Evolutionary conservation across 2,113 vertebrate species (phyloP), one percentile per base, ranked within the genome.

Genomic region (Rhagologus leucostigma): DNA sequence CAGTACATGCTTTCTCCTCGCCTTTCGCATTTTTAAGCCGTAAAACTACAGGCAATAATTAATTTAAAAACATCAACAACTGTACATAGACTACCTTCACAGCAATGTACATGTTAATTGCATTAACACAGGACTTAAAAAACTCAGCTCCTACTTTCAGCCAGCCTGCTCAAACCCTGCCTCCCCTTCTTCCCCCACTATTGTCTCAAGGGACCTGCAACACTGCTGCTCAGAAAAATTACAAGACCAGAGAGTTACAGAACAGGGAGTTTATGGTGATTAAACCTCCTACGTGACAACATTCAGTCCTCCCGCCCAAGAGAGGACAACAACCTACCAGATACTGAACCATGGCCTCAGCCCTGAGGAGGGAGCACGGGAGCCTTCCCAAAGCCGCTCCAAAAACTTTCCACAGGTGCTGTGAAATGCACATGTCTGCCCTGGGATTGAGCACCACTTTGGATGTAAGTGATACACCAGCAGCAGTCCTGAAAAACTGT

Each of bases 41-140:
- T 50, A 47, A 56, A 71, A 46, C 65, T 37, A n/a, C 10, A 24
- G 14, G 35, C 16, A 60, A 9, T 16, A 64, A 42, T 47, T 85
- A 0, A 57, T 44, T 70, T 32, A 2, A 64, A 80, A 60, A 4
- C 16, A 87, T 17, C 32, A n/a, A 11, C 42, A 46, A 19, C 35
- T 22, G 17, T 6, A 37, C 11, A 22, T 1, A 88, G 67, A 29
- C 18, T 18, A 24, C 49, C 29, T 24, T 41, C 41, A 33, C 6
- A 17, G 37, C 32, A 24, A 42, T 0, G 5, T 29, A 26, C 24
- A 6, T 6, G 21, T 27, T 23, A 3, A 1, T 10, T 21, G 19
- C 13, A 8, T 29, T 37, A 87, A 56, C 6, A 2, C 2, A 11
- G 41, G 10, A 29, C 23, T 8, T 46, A 47, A 15, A 41, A 44